Conservation (phyloP, 2,888 invertebrate species). For the Acrobasis suavella region DNA sequence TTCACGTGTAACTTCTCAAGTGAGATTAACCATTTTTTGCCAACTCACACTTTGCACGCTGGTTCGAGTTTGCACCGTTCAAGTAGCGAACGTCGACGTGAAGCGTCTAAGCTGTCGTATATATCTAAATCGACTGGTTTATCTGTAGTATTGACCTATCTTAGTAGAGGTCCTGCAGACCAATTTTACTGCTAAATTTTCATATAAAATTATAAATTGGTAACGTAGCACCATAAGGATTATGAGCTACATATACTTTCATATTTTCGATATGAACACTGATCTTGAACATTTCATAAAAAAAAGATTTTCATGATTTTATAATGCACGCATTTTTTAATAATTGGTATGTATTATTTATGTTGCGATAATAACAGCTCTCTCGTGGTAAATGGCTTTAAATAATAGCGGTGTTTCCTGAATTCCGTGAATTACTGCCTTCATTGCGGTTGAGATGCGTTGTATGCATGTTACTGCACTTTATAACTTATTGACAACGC, state of each 20-base stretch:
- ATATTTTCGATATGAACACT: too few species aligned
- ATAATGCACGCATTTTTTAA: not conserved
- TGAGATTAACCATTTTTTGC: not conserved
- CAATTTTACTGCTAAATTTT: conserved; percentile 10
- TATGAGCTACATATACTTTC: too few species aligned
- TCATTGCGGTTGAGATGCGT: not conserved
- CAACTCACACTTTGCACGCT: not conserved
- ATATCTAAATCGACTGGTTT: conserved; percentile 1
- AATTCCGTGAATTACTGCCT: not conserved
- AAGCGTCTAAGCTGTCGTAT: not conserved
- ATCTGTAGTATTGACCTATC: conserved; percentile 2
- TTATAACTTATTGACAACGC: not conserved
- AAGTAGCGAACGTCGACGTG: not conserved
- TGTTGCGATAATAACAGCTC: not conserved
- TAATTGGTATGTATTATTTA: not conserved
- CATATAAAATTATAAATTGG: not conserved
- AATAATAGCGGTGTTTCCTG: not conserved
- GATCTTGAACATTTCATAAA: too few species aligned
- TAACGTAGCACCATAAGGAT: too few species aligned
- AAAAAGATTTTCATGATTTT: not conserved
- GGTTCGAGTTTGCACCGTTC: conserved; percentile 2
- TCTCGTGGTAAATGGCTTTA: not conserved
- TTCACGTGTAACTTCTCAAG: not conserved
- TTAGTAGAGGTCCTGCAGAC: conserved; percentile 5
- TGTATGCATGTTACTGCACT: not conserved